Percentiles rank a stretch among this genome's conserved stretches.
Evolutionary conservation across 30 jellyfish, hydroid and myxozoan species (phyloP).

Genomic region (Nemopilema nomurai): DNA sequence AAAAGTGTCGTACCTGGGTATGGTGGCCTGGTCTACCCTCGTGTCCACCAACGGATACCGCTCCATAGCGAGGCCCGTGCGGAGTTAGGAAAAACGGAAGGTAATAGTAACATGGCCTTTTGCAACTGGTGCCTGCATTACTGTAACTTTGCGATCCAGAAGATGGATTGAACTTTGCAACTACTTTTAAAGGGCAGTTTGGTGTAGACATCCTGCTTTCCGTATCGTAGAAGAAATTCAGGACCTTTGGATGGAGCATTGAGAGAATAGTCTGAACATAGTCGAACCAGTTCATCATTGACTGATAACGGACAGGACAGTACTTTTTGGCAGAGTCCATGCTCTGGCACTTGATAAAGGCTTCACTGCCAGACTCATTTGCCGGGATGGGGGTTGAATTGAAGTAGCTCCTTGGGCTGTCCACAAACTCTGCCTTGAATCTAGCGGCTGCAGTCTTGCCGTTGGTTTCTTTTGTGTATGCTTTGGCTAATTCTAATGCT

Average conservation of each 20-base stretch:
- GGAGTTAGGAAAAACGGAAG: conserved; percentile 85
- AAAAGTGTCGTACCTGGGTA: conserved; percentile 97
- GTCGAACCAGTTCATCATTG: conserved; percentile 92
- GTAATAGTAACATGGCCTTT: conserved; percentile 69
- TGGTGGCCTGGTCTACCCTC: conserved; percentile 99
- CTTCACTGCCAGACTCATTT: conserved; percentile 80
- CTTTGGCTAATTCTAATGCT: conserved; percentile 72
- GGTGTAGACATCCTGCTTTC: conserved; percentile 86
- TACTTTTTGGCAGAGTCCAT: conserved; percentile 78
- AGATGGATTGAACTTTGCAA: conserved; percentile 93
- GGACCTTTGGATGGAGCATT: conserved; percentile 73
- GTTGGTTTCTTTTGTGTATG: conserved; percentile 51
- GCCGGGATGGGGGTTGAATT: conserved; percentile 86
- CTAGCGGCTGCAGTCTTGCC: conserved; percentile 54
- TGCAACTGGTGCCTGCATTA: conserved; percentile 77
- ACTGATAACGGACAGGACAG: conserved; percentile 89
- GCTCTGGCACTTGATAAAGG: conserved; percentile 66
- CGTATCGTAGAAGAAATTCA: conserved; percentile 65
- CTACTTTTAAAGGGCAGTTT: conserved; percentile 87
- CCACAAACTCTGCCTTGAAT: conserved; percentile 68
- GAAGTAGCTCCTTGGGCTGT: conserved; percentile 66
- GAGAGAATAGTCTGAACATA: conserved; percentile 66
- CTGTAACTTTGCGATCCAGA: conserved; percentile 94
- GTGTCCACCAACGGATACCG: conserved; percentile 91
- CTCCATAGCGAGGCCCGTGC: conserved; percentile 88